Evolutionary conservation across 1,140 invertebrate genomes (phyloP).

Genomic region (Potamilus streckersoni): DNA sequence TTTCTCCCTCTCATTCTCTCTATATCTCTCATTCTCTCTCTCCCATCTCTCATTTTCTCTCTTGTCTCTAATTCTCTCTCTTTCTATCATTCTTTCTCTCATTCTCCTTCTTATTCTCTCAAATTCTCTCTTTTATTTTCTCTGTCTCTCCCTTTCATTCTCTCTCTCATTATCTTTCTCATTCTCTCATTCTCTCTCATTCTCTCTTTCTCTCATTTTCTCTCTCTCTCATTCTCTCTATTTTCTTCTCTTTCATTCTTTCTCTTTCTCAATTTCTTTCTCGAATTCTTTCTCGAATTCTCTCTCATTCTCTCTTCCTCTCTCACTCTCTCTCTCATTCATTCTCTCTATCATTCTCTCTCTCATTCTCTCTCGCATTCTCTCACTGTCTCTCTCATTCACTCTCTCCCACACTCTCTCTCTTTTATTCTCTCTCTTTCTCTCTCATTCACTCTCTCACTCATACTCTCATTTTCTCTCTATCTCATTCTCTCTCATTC

Average conservation of each 20-base stretch:
- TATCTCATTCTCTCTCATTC: conserved; percentile 4
- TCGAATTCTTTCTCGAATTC: conserved; percentile 5
- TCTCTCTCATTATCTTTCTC: conserved; percentile 15
- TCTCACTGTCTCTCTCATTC: not conserved
- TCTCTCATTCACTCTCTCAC: not conserved
- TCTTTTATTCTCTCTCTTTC: not conserved
- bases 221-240: conserved; percentile 2
- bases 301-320: not conserved
- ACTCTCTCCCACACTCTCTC: not conserved
- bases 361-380: conserved; percentile 14
- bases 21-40: conserved; percentile 1
- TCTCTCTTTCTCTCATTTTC: not conserved
- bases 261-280: not conserved
- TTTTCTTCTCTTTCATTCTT: conserved; percentile 4
- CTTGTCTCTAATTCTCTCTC: conserved; percentile 1
- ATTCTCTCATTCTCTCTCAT: not conserved
- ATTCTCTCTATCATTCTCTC: not conserved
- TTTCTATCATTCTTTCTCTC: not conserved
- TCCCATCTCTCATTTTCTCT: not conserved
- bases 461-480: not conserved
- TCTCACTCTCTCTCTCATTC: not conserved
- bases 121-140: no score
- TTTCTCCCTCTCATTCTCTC: not conserved
- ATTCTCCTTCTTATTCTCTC: no score
- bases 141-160: not conserved